Evolutionary conservation across 2,113 vertebrate species (phyloP).

Genomic region (Notothenia coriiceps): DNA sequence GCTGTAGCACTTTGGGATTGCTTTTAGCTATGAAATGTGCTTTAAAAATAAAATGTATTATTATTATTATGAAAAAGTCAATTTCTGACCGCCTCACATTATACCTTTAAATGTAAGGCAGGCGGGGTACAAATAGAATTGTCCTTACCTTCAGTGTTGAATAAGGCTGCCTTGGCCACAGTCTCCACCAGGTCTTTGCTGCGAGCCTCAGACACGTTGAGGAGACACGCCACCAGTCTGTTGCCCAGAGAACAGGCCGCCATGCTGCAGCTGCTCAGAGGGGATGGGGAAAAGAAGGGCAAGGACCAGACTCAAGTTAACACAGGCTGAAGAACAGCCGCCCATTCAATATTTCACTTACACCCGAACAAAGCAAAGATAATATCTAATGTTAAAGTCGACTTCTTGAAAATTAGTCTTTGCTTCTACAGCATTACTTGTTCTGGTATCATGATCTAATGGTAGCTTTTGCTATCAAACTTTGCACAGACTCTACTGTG

Average conservation of each 20-base stretch:
- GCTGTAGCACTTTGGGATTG: no score
- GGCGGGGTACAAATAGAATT: accelerated
- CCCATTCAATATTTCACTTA: not conserved
- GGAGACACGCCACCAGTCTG: conserved; percentile 84
- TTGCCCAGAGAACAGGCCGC: conserved; percentile 63
- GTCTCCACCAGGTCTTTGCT: conserved; percentile 83
- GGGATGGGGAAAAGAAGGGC: not conserved
- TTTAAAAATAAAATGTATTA: no score
- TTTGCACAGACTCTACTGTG: not conserved
- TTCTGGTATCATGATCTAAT: not conserved
- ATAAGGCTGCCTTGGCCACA: conserved; percentile 83
- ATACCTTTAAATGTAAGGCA: no score
- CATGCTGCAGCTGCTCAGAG: conserved; percentile 48
- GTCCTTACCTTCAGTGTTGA: conserved; percentile 71
- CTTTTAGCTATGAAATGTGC: no score
- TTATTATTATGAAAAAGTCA: no score
- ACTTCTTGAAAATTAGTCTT: not conserved
- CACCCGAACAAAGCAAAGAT: not conserved
- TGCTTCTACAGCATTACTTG: not conserved
- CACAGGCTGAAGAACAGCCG: not conserved
- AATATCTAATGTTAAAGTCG: not conserved
- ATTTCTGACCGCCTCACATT: no score
- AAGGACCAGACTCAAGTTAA: not conserved
- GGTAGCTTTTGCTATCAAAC: not conserved
- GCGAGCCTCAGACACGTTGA: conserved; percentile 87